Base-by-base conservation (phyloP, 2,888 invertebrate genomes). In the Tipula confusa region DNA sequence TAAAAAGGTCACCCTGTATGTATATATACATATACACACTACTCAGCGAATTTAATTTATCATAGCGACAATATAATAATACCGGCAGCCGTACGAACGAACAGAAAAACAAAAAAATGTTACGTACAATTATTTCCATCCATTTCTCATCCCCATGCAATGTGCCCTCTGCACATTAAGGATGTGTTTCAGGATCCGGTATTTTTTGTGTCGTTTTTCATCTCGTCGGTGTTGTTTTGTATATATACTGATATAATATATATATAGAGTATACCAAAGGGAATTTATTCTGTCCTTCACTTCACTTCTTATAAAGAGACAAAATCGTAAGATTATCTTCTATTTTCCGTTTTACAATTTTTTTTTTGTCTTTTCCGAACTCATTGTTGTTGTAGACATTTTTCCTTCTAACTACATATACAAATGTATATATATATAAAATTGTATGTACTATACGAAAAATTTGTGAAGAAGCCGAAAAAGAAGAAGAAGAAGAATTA, bases 301-400 rank as follows among this genome's bases (percentile, higher is more conserved):
- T 64, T 64, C 9, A 48, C 64, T 24, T 64, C 64, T 64, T 64
- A 2, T 24, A 24, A 24, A 64, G 64, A 64, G 64, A 24, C 64
- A 64, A 64, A 64, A 64, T 24, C 64, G 64, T 64, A 64, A 64
- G 64, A 64, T 64, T 64, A 64, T 64, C 64, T 64, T 64, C 64
- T 64, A 24, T 64, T 64, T 64, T 64, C 24, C 64, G 64, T 64
- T 64, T 64, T 64, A 24, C n/a, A 64, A 33, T 64, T 18, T 64
- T 64, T 24, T 64, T 9, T 64, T 64, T 64, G 24, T 18, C 48
- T 18, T 48, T 64, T 64, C 64, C 24, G 9, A 64, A 64, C 64
- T 2, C 24, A 64, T 64, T 64, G 64, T 64, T 64, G 64, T 64
- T 64, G 64, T 24, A 64, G 64, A 64, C 64, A 11, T 64, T 64